phyloP scores from a whole-genome alignment of 2,888 invertebrate genomes.

The Coleophora flavipennella region DNA sequence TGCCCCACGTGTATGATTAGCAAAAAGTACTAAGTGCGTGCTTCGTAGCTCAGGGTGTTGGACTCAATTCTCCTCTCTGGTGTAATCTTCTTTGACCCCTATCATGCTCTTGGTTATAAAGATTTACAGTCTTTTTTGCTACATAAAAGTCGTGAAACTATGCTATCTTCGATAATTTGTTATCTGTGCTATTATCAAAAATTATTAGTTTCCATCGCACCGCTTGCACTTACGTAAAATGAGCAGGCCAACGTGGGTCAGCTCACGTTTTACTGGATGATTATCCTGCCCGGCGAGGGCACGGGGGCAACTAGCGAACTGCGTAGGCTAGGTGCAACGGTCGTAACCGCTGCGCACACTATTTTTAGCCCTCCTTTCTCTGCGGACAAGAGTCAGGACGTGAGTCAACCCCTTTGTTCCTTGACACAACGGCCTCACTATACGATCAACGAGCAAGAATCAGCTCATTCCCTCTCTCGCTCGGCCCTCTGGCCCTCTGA shows the following conservation, averaged over 20 bases:
- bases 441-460: conserved; percentile 29
- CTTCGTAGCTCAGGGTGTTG: too few species aligned
- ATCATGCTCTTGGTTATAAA: too few species aligned
- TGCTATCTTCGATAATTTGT: too few species aligned
- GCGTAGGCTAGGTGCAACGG: conserved; percentile 53
- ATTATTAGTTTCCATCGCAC: too few species aligned
- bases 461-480: conserved; percentile 19
- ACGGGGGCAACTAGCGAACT: conserved; percentile 35
- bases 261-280: conserved; percentile 14
- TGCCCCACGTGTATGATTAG: conserved; percentile 14
- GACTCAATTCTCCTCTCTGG: too few species aligned
- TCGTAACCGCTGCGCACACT: conserved; percentile 42
- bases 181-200: too few species aligned
- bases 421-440: conserved; percentile 36
- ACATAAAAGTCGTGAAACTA: too few species aligned
- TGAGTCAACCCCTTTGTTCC: conserved; percentile 65
- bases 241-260: conserved; percentile 17
- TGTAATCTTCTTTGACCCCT: too few species aligned
- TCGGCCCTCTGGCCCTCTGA: conserved; percentile 12
- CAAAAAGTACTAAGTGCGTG: neutral
- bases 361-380: conserved; percentile 63
- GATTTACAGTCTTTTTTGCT: too few species aligned
- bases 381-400: conserved; percentile 46
- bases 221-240: too few species aligned
- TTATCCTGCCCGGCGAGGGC: conserved; percentile 13